These are phyloP conservation scores for Drosophila trichaetosa DNA, from an alignment of 2,888 invertebrate genomes.

Conservation along the genomic window DNA sequence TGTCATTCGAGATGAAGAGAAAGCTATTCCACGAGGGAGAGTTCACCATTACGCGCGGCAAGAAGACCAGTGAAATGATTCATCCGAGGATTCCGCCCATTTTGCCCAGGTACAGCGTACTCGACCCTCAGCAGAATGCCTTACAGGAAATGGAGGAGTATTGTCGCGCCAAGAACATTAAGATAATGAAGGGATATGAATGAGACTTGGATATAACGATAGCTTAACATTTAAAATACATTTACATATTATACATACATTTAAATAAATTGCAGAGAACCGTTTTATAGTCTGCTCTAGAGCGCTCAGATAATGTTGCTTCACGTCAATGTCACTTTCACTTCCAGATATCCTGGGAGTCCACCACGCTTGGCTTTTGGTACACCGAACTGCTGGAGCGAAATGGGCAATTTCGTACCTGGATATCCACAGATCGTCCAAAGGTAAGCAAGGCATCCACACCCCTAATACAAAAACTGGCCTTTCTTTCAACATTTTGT, in stretches of 20 bases:
- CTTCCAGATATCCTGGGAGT: slow-evolving; percentile 96
- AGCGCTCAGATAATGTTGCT: slow-evolving; percentile 20
- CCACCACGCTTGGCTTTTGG: slow-evolving; percentile 99
- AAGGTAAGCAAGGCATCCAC: slow-evolving; percentile 81
- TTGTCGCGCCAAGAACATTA: slow-evolving; percentile 38
- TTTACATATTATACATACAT: not conserved
- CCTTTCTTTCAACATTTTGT: slow-evolving; percentile 15
- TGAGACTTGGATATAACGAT: not conserved
- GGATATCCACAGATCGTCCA: slow-evolving; percentile 94
- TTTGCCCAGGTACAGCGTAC: not conserved
- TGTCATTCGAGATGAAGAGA: slow-evolving; percentile 52
- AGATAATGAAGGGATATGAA: slow-evolving; percentile 23
- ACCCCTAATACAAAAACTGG: slow-evolving; percentile 7
- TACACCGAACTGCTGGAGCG: slow-evolving; percentile 97
- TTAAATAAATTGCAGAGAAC: slow-evolving; percentile 23
- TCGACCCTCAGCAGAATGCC: slow-evolving; percentile 5
- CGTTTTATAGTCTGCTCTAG: slow-evolving; percentile 14
- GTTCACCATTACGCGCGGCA: slow-evolving; percentile 56
- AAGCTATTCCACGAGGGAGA: slow-evolving; percentile 59
- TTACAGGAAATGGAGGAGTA: slow-evolving; percentile 31
- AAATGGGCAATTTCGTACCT: slow-evolving; percentile 94
- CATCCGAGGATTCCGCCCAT: slow-evolving; percentile 14
- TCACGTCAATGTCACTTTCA: slow-evolving; percentile 36
- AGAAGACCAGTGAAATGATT: slow-evolving; percentile 34
- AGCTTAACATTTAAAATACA: not conserved